Conservation (phyloP, 2,113 vertebrate genomes). For the Phylloscopus trochiloides region DNA sequence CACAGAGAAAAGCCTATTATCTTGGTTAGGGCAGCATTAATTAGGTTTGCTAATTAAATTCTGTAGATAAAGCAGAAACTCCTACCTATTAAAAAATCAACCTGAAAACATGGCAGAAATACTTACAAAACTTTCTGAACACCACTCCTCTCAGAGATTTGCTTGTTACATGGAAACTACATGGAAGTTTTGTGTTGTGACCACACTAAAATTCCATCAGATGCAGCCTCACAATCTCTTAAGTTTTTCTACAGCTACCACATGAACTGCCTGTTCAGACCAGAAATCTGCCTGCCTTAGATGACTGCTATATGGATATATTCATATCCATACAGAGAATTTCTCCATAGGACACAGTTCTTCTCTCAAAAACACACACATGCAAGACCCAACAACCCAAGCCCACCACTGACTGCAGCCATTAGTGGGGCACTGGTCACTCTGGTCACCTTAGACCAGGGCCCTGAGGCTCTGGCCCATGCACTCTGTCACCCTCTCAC, state of each 20-base stretch:
- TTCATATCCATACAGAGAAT: background rate
- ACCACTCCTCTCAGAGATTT: background rate
- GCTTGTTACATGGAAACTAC: background rate
- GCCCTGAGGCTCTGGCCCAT: rapidly evolving
- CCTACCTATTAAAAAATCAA: background rate
- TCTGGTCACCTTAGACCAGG: background rate
- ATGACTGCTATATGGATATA: background rate
- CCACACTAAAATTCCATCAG: background rate
- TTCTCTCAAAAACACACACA: background rate
- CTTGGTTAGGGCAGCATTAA: background rate
- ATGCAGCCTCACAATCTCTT: background rate
- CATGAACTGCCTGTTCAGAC: background rate
- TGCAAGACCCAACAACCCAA: background rate
- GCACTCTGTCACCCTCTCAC: slow-evolving; percentile 50
- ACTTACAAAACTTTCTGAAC: background rate
- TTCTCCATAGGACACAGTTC: rapidly evolving
- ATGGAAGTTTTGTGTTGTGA: background rate
- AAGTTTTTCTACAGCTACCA: background rate
- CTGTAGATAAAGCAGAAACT: background rate
- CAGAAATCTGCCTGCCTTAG: background rate
- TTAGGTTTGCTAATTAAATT: background rate
- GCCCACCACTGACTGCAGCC: background rate
- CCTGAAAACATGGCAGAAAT: background rate
- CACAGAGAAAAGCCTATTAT: background rate
- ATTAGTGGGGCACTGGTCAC: background rate